A percentile compares a stretch with the other conserved stretches of the same genome.
These are phyloP conservation scores for Epinotia nisella DNA, from an alignment of 2,888 invertebrate genomes.

Conservation along the genomic window DNA sequence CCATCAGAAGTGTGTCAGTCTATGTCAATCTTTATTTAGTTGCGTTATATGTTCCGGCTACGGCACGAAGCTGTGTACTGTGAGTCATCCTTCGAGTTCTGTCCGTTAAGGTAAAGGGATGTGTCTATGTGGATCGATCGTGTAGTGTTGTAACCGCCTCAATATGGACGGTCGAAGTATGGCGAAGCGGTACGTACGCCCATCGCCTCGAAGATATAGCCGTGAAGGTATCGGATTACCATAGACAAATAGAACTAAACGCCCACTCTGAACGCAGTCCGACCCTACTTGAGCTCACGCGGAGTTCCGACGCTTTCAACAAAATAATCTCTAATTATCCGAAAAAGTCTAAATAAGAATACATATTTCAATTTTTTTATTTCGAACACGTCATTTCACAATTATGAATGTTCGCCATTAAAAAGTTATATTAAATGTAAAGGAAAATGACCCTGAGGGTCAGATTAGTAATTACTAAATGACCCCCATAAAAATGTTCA, in stretches of 20 bases:
- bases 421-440: neutral
- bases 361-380: neutral
- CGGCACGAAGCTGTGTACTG: too few species aligned
- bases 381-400: neutral
- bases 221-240: slow-evolving; percentile 40
- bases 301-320: neutral
- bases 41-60: too few species aligned
- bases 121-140: neutral
- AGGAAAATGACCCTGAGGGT: neutral
- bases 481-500: neutral
- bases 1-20: too few species aligned
- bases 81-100: too few species aligned
- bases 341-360: too few species aligned
- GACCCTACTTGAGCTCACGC: slow-evolving; percentile 45
- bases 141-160: neutral
- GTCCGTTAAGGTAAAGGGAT: neutral
- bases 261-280: slow-evolving; percentile 62
- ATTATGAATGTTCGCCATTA: too few species aligned
- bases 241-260: slow-evolving; percentile 54
- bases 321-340: neutral
- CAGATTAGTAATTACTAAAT: neutral
- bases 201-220: slow-evolving; percentile 31
- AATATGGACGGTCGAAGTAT: slow-evolving; percentile 1
- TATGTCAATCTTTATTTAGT: too few species aligned
- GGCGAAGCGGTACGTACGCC: slow-evolving; percentile 27